phyloP scores from a whole-genome alignment of 2,888 invertebrate species.

The Trichogramma evanescens region DNA sequence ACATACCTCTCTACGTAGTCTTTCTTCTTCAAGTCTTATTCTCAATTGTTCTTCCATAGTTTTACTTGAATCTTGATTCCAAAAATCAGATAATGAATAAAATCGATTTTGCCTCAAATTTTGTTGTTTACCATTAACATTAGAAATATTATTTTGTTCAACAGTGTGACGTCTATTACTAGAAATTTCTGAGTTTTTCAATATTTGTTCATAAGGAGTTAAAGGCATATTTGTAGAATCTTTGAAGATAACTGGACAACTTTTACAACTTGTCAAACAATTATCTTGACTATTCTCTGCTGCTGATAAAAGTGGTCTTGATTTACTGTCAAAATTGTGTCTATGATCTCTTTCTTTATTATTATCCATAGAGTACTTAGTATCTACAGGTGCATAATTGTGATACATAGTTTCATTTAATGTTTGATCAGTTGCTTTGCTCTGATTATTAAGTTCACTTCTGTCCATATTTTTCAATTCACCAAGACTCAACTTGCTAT shows the following conservation, averaged over 20 bases:
- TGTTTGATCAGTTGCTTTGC: conserved; percentile 3
- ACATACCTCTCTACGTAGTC: conserved; percentile 64
- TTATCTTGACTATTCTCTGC: conserved; percentile 4
- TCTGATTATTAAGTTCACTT: conserved; percentile 7
- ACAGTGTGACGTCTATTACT: conserved; percentile 12
- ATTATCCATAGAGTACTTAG: conserved; percentile 2
- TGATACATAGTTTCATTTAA: neutral
- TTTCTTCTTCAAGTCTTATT: conserved; percentile 66
- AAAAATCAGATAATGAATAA: conserved; percentile 58
- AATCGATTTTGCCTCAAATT: conserved; percentile 34
- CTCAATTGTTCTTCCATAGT: conserved; percentile 38
- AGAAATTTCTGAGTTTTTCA: conserved; percentile 15
- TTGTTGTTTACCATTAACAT: conserved; percentile 1
- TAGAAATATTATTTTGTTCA: conserved; percentile 1
- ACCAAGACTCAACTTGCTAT: conserved; percentile 9
- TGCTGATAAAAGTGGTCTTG: conserved; percentile 4
- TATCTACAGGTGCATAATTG: conserved; percentile 6
- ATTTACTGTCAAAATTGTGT: conserved; percentile 3
- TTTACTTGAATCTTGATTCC: conserved; percentile 51
- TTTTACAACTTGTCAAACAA: conserved; percentile 7
- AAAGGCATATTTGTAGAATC: conserved; percentile 2
- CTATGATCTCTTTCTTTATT: conserved; percentile 2
- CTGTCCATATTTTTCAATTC: conserved; percentile 12
- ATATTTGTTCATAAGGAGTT: conserved; percentile 3
- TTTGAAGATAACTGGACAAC: conserved; percentile 17